phyloP scores from a whole-genome alignment of 30 jellyfish, hydroid and myxozoan species.

The Chironex yamaguchii region DNA sequence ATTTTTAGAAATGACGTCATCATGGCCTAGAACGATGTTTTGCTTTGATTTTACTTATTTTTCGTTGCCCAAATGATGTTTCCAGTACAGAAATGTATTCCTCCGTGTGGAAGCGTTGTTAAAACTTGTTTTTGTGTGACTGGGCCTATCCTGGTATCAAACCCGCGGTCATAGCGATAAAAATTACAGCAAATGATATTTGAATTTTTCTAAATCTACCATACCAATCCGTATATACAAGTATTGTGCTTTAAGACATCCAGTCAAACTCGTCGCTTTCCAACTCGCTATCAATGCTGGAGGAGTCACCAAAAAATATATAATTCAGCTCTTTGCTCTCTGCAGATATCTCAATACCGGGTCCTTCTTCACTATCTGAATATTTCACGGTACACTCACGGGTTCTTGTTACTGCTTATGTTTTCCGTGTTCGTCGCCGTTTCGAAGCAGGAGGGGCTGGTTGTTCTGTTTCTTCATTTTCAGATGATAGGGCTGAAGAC shows the following conservation, averaged over 20 bases:
- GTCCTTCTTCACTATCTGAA: conserved; percentile 27
- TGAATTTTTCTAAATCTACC: too few relatives aligned
- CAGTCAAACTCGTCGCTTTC: conserved; percentile 16
- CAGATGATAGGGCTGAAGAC: conserved; percentile 22
- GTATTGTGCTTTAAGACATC: conserved; percentile 9
- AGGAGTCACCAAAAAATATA: conserved; percentile 52
- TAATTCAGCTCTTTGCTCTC: conserved; percentile 44
- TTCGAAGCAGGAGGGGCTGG: conserved; percentile 20
- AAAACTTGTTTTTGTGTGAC: too few relatives aligned
- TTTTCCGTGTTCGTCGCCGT: conserved; percentile 9
- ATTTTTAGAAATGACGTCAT: conserved; percentile 46
- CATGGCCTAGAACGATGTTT: conserved; percentile 42
- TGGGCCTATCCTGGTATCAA: too few relatives aligned
- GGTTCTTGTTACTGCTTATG: conserved; percentile 25
- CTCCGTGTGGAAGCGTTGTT: conserved; percentile 12
- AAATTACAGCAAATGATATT: too few relatives aligned
- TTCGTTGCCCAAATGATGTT: conserved; percentile 7
- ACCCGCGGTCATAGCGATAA: too few relatives aligned
- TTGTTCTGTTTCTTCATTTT: conserved; percentile 10
- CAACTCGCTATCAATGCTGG: conserved; percentile 24
- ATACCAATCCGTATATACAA: too few relatives aligned
- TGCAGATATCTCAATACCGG: conserved; percentile 31
- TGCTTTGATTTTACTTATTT: conserved; percentile 34
- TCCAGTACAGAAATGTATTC: conserved; percentile 20
- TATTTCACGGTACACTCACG: neutral